Percentiles rank a stretch among this genome's conserved stretches.
These are phyloP conservation scores for Mystacornis crossleyi DNA, from an alignment of 2,113 vertebrate species.

Conservation along the genomic window DNA sequence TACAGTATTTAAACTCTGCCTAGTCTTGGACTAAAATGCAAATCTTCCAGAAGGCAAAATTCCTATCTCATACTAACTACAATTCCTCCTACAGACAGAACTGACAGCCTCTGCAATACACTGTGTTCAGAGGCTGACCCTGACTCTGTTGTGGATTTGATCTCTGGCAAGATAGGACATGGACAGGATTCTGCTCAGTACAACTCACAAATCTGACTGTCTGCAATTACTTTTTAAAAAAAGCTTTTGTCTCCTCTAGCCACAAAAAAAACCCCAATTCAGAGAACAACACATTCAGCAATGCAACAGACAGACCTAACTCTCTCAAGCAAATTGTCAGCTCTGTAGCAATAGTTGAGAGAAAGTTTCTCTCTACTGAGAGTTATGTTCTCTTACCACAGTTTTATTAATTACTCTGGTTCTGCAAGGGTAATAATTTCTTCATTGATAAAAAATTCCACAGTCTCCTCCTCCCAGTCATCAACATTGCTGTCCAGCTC, in stretches of 20 bases:
- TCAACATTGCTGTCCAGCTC: conserved; percentile 97
- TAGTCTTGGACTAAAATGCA: neutral
- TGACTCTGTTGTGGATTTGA: neutral
- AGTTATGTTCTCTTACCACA: conserved; percentile 54
- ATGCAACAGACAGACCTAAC: neutral
- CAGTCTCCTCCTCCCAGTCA: conserved; percentile 99
- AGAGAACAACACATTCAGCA: neutral
- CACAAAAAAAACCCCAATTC: neutral
- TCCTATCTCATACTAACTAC: neutral
- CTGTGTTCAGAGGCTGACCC: neutral
- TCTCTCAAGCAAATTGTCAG: neutral
- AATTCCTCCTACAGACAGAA: neutral
- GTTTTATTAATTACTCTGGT: conserved; percentile 83
- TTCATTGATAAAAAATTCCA: conserved; percentile 99
- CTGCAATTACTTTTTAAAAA: neutral
- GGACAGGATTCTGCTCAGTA: neutral
- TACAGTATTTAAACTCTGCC: neutral
- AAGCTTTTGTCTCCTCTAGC: neutral
- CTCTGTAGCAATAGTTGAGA: neutral
- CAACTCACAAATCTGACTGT: neutral
- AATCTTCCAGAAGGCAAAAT: neutral
- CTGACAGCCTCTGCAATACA: neutral
- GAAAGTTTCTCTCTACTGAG: neutral
- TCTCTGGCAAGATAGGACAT: neutral
- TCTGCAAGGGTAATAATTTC: conserved; percentile 94